These are phyloP conservation scores for Anneissia japonica DNA, from an alignment of 35 echinoderm and acorn worm species.

Conservation along the genomic window DNA sequence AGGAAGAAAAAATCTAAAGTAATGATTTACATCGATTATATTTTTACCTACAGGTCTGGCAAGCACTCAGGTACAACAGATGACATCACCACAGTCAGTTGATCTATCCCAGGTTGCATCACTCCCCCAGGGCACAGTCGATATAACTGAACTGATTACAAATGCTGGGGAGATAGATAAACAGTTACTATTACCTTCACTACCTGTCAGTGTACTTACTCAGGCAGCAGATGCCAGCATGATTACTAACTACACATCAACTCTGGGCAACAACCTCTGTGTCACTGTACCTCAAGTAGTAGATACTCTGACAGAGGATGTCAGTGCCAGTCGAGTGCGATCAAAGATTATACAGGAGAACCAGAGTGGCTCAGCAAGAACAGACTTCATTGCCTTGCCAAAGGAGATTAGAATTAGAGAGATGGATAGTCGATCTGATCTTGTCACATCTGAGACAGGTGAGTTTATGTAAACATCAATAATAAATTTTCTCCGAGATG, in stretches of 20 bases:
- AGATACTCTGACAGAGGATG: background rate
- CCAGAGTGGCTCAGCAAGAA: slow-evolving; percentile 57
- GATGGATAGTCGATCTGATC: background rate
- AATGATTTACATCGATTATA: too few relatives aligned
- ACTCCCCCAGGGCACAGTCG: background rate
- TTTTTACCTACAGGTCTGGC: background rate
- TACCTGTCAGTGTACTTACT: slow-evolving; percentile 5
- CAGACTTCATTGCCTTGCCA: slow-evolving; percentile 43
- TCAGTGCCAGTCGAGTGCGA: background rate
- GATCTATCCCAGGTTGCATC: background rate
- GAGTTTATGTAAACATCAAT: too few relatives aligned
- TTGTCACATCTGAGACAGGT: background rate
- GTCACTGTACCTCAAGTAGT: background rate
- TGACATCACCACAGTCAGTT: background rate
- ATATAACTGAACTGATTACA: background rate
- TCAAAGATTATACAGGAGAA: slow-evolving; percentile 48
- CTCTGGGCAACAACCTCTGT: background rate
- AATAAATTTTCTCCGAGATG: too few relatives aligned
- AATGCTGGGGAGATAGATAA: background rate
- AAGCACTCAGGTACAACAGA: background rate
- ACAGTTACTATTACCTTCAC: background rate
- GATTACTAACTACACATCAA: background rate
- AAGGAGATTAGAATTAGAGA: background rate
- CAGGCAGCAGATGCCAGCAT: background rate
- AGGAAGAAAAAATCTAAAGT: too few relatives aligned